These are phyloP conservation scores for Tipula confusa DNA, from an alignment of 2,888 invertebrate genomes.

Conservation along the genomic window DNA sequence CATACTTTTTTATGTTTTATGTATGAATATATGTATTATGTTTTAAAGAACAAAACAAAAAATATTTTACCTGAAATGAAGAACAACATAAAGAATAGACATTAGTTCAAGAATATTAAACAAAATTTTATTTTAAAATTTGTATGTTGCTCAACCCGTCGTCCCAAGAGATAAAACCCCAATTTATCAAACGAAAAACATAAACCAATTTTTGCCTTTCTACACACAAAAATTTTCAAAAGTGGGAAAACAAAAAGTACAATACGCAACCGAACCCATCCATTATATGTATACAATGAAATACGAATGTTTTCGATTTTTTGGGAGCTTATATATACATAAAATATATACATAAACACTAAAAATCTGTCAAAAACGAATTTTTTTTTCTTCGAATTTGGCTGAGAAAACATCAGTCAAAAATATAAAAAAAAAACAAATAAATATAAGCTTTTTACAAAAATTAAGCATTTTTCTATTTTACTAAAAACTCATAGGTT, in stretches of 20 bases:
- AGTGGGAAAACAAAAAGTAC: background rate
- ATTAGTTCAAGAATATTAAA: background rate
- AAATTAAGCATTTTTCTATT: background rate
- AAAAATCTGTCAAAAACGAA: background rate
- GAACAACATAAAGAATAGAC: background rate
- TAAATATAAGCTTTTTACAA: background rate
- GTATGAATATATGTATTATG: background rate
- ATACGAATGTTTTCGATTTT: background rate
- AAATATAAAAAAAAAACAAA: background rate
- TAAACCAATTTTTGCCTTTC: background rate
- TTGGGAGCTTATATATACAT: background rate
- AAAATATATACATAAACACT: background rate
- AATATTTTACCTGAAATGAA: conserved; percentile 5
- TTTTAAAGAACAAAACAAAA: background rate
- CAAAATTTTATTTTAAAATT: background rate
- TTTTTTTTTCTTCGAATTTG: background rate
- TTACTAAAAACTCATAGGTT: background rate
- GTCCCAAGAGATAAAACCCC: background rate
- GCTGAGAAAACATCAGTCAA: background rate
- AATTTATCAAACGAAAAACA: background rate
- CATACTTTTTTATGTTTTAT: background rate
- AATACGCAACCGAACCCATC: background rate
- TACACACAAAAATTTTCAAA: background rate
- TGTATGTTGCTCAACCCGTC: background rate
- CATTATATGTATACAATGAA: background rate